Base-by-base conservation (phyloP, 2,888 invertebrate species). In the Sminthurinus aureus region DNA sequence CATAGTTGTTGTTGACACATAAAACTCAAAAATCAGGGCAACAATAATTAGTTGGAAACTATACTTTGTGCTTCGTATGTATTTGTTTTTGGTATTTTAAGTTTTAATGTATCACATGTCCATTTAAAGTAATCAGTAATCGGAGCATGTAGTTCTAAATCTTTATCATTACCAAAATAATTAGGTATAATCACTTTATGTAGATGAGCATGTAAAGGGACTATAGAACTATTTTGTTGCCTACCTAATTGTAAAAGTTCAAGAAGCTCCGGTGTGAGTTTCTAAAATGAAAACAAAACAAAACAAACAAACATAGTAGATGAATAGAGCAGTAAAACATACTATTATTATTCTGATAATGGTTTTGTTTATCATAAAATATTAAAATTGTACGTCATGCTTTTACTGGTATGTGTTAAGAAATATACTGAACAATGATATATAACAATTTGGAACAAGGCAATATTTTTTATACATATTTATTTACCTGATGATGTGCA, bases 201-300 rank as follows among this genome's bases (percentile, higher is more conserved):
- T 4, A 90, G 85, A 82, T 91, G 91, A 71, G 89, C 83, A 78
- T 91, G 91, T 12, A 85, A 82, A 4, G 91, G 91, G 84, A 91
- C 75, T 12, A 22, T 26, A n/a, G 90, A 84, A 0, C 82, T 74
- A 76, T 89, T 89, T 58, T 89, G 85, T 0, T 15, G 79, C 6
- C 64, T 20, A 0, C 64, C 74, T 13, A 91, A n/a, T 11, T 87
- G n/a, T 11, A 90, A 74, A 0, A 87, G 58, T 0, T 85, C 3
- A 0, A 89, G 69, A 15, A 91, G 83, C 12, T 83, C 38, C 15
- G 71, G 26, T 0, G 86, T 71, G 0, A 89, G 74, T 79, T 85
- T 84, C 85, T 87, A 38, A 51, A 52, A 75, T 26, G 12, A 26
- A 71, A 22, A 20, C 3, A 13, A 71, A 4, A 13, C 20, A 71